Evolutionary conservation across 2,113 vertebrate genomes (phyloP), one percentile per base, ranked within the genome.

Genomic region (Brienomyrus brachyistius): DNA sequence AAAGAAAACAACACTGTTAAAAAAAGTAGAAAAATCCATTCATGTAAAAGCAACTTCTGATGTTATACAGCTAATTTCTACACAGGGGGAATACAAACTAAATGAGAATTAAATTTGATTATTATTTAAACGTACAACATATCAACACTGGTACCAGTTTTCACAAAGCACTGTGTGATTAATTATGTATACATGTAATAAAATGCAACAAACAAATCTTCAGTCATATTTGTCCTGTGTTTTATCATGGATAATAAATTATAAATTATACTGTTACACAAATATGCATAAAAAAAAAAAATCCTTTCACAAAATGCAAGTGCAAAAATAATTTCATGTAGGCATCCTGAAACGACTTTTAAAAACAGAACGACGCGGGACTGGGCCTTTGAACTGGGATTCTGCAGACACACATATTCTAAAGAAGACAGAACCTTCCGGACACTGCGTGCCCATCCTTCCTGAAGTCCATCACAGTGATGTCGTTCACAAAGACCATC

Each of bases 21-120:
- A 84, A 84, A 47, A 84, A 84, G 62, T 70, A 70, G 62, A 70
- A 70, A 70, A 70, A 70, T 70, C 62, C 62, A 80, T 31, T 43
- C 13, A 80, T 80, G 74, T 40, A 80, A 80, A 80, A 40, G 74
- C 74, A 80, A 80, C 74, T 80, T 43, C 0, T 80, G 35, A 80
- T 80, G 31, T 80, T 43, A 80, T 80, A 7, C 17, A 80, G 35
- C 74, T 43, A 43, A 43, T 43, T 80, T 80, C 13, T 80, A 80
- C 4, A 40, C 5, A 8, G 74, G 31, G 70, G 74, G 1, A n/a
- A 40, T 8, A 80, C 10, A 77, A 70, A 70, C 62, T 74, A 80
- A 35, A 3, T 7, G 10, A 77, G 6, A 80, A 80, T 80, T 35
- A 77, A 40, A 19, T 40, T 31, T 43, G 15, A 77, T 80, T 19